Evolutionary conservation across 2,797 vertebrate genomes (phyloP).

Genomic region (Mus minutoides): DNA sequence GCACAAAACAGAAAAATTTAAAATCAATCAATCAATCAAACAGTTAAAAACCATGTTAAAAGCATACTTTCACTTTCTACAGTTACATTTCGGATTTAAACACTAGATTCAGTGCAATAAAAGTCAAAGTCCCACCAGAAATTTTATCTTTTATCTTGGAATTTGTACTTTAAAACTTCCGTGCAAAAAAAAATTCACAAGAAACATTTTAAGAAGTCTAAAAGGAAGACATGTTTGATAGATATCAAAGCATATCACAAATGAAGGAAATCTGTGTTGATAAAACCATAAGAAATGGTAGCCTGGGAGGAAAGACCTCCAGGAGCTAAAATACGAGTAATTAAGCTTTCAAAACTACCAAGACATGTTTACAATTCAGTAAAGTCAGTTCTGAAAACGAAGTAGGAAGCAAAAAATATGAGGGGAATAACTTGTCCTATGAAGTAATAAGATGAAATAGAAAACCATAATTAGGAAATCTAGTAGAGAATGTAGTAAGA

Average conservation of each 20-base stretch:
- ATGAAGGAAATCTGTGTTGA: background rate
- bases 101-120: conserved; percentile 27
- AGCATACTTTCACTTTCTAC: background rate
- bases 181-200: background rate
- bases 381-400: conserved; percentile 34
- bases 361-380: background rate
- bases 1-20: background rate
- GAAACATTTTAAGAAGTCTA: background rate
- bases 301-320: background rate
- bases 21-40: background rate
- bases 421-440: background rate
- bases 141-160: background rate
- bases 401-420: conserved; percentile 9
- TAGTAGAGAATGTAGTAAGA: background rate
- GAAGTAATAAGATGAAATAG: background rate
- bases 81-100: background rate
- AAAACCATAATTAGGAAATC: background rate
- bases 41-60: background rate
- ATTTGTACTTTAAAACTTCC: background rate
- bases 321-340: background rate
- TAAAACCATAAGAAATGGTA: background rate
- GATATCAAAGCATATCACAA: background rate
- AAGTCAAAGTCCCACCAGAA: background rate
- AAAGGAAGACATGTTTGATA: background rate
- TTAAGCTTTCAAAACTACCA: background rate